Percentiles rank a stretch among this genome's conserved stretches.
Evolutionary conservation across 2,888 invertebrate genomes (phyloP).

Genomic region (Thera obeliscata): DNA sequence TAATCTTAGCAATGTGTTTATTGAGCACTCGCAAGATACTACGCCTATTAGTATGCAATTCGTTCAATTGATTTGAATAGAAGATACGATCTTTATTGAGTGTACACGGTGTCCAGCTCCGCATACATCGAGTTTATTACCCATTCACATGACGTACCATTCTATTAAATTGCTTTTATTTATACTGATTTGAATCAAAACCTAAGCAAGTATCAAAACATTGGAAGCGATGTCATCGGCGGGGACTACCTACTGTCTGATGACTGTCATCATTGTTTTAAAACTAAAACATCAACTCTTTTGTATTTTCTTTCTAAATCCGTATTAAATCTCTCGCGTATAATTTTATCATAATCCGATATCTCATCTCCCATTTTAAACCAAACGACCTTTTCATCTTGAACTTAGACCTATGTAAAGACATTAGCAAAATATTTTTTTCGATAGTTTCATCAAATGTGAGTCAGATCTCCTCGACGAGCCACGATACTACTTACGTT

Average conservation of each 20-base stretch:
- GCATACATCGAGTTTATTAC: not conserved
- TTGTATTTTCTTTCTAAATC: too few species aligned
- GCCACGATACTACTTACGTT: slow-evolving; percentile 31
- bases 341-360: not conserved
- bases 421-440: slow-evolving; percentile 22
- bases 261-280: too few species aligned
- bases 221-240: too few species aligned
- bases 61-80: slow-evolving; percentile 37
- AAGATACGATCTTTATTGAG: slow-evolving; percentile 20
- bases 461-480: slow-evolving; percentile 28
- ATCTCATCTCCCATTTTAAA: not conserved
- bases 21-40: slow-evolving; percentile 21
- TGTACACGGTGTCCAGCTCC: not conserved
- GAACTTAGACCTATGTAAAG: slow-evolving; percentile 13
- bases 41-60: slow-evolving; percentile 24
- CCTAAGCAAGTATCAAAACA: too few species aligned
- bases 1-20: slow-evolving; percentile 30
- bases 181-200: not conserved
- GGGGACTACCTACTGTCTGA: too few species aligned
- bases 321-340: too few species aligned
- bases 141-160: not conserved
- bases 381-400: not conserved
- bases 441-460: slow-evolving; percentile 31
- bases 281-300: too few species aligned
- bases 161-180: not conserved